Percentiles rank a stretch among this genome's conserved stretches.
Conservation (phyloP, 2,888 invertebrate genomes). For the Amphiduros pacificus region DNA sequence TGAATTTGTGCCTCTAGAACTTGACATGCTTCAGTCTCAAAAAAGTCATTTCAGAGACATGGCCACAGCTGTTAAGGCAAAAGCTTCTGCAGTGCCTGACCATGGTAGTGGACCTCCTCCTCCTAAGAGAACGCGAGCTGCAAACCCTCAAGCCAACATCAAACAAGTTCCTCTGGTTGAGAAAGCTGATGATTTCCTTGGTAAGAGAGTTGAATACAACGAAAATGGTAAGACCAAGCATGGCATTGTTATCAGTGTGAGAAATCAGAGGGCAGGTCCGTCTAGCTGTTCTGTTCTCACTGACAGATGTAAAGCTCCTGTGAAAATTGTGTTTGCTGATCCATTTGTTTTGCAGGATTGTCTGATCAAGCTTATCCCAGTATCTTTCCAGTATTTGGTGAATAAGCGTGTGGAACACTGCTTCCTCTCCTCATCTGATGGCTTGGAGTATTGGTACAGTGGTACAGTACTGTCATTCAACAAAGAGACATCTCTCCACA, state of each 20-base stretch:
- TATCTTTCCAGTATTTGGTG: not conserved
- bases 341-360: not conserved
- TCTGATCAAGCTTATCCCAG: not conserved
- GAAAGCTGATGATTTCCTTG: not conserved
- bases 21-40: not conserved
- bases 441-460: not conserved
- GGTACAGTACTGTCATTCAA: constrained; percentile 1
- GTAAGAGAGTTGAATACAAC: not conserved
- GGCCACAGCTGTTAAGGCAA: not conserved
- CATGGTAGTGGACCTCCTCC: not conserved
- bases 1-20: not conserved
- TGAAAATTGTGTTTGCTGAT: not conserved
- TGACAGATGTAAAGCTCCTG: not conserved
- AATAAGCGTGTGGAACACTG: not conserved
- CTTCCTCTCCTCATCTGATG: not conserved
- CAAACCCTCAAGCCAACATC: not conserved
- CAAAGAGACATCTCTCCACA: not conserved
- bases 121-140: not conserved
- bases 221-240: too few species aligned
- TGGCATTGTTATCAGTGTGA: not conserved
- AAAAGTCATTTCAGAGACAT: not conserved
- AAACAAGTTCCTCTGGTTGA: not conserved
- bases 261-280: not conserved
- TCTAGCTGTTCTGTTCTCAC: not conserved
- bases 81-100: not conserved